These are phyloP conservation scores for Numida meleagris DNA, from an alignment of 2,113 vertebrate genomes.

Conservation along the genomic window DNA sequence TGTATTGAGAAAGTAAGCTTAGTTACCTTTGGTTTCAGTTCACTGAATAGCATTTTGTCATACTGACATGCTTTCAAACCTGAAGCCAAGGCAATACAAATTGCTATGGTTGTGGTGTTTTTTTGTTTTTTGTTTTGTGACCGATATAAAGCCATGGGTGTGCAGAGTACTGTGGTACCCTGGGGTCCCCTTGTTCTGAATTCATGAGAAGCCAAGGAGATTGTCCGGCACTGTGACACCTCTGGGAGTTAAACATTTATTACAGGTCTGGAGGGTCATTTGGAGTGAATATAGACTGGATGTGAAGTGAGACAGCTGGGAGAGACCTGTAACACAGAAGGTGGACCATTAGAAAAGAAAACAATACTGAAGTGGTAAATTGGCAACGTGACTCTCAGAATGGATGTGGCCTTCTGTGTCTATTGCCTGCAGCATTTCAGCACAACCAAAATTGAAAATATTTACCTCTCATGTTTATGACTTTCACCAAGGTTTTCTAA, in stretches of 20 bases:
- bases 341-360: neutral
- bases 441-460: slow-evolving; percentile 33
- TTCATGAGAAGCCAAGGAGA: neutral
- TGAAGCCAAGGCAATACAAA: neutral
- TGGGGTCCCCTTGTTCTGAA: neutral
- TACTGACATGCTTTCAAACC: neutral
- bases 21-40: neutral
- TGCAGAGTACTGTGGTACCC: neutral
- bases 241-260: neutral
- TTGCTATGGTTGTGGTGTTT: neutral
- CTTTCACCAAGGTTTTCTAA: slow-evolving; percentile 49
- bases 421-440: neutral
- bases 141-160: neutral
- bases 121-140: neutral
- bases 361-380: neutral
- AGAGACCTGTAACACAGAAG: neutral
- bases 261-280: neutral
- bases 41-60: neutral
- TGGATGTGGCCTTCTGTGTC: neutral
- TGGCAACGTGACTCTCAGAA: neutral
- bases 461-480: neutral
- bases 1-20: neutral
- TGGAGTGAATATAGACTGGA: neutral
- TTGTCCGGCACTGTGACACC: neutral
- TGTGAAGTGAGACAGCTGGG: neutral